Evolutionary conservation across 2,797 vertebrate species (phyloP).

Genomic region (Cheirogaleus major): DNA sequence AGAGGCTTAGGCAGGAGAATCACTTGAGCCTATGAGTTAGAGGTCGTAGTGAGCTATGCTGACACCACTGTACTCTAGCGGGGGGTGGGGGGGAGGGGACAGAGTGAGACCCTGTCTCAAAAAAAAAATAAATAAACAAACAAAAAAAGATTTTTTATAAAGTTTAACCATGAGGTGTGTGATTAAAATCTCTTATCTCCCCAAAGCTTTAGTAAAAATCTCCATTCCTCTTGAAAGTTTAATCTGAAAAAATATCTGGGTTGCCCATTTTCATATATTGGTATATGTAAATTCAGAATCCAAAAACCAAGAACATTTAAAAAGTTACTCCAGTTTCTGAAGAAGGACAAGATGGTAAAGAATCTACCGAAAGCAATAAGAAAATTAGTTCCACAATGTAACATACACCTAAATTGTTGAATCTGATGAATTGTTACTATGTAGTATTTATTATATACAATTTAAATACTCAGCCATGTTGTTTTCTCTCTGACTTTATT

Average conservation of each 20-base stretch:
- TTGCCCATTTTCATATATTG: background rate
- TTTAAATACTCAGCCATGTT: background rate
- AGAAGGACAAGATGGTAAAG: background rate
- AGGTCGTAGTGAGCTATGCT: no score
- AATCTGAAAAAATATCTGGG: background rate
- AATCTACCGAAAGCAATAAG: background rate
- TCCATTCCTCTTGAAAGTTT: background rate
- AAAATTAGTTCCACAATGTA: background rate
- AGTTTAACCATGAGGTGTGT: background rate
- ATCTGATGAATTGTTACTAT: background rate
- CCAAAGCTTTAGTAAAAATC: background rate
- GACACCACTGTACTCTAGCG: background rate
- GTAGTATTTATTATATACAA: background rate
- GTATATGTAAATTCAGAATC: background rate
- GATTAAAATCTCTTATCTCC: background rate
- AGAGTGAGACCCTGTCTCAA: no score
- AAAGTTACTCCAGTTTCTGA: background rate
- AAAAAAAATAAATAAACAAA: no score
- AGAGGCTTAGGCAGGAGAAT: no score
- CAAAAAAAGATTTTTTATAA: background rate
- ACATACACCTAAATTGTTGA: background rate
- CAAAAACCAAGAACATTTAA: background rate
- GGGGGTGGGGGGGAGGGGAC: no score
- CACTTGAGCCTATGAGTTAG: no score
- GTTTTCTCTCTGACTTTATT: background rate